Conservation (phyloP, 2,888 invertebrate species). For the Lasioglossum vierecki region DNA sequence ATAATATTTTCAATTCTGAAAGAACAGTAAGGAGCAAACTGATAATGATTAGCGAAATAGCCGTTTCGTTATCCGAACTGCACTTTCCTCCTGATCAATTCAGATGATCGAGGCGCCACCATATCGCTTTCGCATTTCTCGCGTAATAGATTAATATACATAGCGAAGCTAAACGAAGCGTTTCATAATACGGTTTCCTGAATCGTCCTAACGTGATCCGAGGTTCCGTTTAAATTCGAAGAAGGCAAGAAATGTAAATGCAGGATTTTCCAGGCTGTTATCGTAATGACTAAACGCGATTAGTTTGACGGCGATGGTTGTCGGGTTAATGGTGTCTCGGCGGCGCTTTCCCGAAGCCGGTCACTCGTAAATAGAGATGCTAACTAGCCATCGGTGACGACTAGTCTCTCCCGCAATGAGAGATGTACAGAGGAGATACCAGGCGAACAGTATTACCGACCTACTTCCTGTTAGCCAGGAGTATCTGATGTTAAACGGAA, state of each 20-base stretch:
- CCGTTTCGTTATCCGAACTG: too few species aligned
- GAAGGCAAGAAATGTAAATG: background rate
- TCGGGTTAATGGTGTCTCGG: constrained; percentile 8
- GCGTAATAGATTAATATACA: background rate
- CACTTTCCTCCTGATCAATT: too few species aligned
- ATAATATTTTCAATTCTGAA: too few species aligned
- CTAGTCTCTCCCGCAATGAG: constrained; percentile 11
- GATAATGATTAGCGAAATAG: too few species aligned
- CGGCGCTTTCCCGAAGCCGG: background rate
- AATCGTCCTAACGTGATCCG: background rate
- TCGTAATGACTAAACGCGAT: background rate
- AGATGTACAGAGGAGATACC: constrained; percentile 58
- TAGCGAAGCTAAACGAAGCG: background rate
- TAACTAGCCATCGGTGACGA: constrained; percentile 54
- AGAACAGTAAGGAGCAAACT: too few species aligned
- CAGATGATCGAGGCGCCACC: too few species aligned
- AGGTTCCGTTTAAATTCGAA: background rate
- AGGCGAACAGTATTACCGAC: constrained; percentile 48
- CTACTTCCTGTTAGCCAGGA: constrained; percentile 63
- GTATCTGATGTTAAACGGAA: constrained; percentile 69
- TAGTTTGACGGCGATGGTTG: background rate
- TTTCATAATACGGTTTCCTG: background rate
- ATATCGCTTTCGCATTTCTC: too few species aligned
- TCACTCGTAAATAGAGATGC: constrained; percentile 57
- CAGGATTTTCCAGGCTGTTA: background rate